These are phyloP conservation scores for Leptoclinus maculatus DNA, from an alignment of 2,797 vertebrate species.

Conservation along the genomic window DNA sequence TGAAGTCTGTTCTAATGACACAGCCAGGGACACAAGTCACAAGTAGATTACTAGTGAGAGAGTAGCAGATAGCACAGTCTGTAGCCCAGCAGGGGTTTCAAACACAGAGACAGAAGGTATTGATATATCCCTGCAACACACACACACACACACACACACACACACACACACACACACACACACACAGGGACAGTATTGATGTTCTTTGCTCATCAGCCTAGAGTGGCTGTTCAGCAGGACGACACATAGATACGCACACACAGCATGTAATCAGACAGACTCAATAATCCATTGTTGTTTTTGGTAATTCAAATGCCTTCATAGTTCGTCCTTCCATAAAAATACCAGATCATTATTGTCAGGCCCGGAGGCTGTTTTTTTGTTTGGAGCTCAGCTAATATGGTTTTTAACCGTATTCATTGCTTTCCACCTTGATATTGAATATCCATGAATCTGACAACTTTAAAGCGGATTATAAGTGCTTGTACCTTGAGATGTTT, in stretches of 20 bases:
- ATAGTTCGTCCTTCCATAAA: constrained; percentile 54
- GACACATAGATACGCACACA: constrained; percentile 45
- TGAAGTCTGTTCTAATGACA: neutral
- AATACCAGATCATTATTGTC: constrained; percentile 52
- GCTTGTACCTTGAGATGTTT: constrained; percentile 20
- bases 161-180: constrained; percentile 35
- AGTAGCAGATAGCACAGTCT: constrained; percentile 74
- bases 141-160: constrained; percentile 34
- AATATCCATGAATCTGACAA: constrained; percentile 23
- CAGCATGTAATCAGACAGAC: constrained; percentile 64
- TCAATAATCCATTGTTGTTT: constrained; percentile 72
- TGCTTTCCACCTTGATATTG: constrained; percentile 22
- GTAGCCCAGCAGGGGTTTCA: constrained; percentile 75
- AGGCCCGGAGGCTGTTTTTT: constrained; percentile 29
- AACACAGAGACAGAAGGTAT: constrained; percentile 80
- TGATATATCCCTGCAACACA: constrained; percentile 64
- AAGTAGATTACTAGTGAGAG: constrained; percentile 55
- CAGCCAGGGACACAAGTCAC: neutral
- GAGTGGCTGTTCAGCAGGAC: constrained; percentile 51
- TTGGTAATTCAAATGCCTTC: constrained; percentile 71
- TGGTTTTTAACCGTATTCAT: neutral
- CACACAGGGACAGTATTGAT: constrained; percentile 67
- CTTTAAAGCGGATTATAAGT: constrained; percentile 9
- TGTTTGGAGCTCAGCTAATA: constrained; percentile 22
- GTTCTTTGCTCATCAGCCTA: constrained; percentile 68